Conservation (phyloP, 1,140 invertebrate genomes). For the Cydia fagiglandana region DNA sequence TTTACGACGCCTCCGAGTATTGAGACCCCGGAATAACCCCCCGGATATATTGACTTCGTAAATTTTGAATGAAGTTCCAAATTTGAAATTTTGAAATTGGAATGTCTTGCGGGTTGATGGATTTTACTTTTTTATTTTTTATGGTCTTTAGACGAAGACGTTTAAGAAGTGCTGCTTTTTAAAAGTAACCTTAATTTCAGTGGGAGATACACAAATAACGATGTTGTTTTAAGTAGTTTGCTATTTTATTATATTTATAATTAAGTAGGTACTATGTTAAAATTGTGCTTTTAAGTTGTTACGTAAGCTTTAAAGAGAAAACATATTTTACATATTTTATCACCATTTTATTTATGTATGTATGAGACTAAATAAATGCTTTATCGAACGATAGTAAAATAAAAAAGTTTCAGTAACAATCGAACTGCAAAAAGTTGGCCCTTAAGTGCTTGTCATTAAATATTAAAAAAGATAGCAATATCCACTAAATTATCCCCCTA, state of each 20-base stretch:
- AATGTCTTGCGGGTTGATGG: constrained; percentile 32
- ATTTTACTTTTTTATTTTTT: constrained; percentile 7
- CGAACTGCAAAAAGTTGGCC: background rate
- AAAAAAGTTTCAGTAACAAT: background rate
- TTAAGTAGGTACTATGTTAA: too few relatives aligned
- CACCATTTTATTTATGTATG: too few relatives aligned
- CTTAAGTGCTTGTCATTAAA: constrained; percentile 14
- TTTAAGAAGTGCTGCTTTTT: background rate
- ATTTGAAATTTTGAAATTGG: constrained; percentile 42
- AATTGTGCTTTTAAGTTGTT: too few relatives aligned
- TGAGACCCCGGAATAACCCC: constrained; percentile 59
- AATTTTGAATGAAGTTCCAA: constrained; percentile 52
- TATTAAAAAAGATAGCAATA: constrained; percentile 26
- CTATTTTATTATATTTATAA: too few relatives aligned
- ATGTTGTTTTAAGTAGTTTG: too few relatives aligned
- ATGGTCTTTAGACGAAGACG: background rate
- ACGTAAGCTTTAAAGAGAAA: too few relatives aligned
- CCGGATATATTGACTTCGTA: constrained; percentile 56
- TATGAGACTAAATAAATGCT: too few relatives aligned
- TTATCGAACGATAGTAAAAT: too few relatives aligned
- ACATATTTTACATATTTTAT: too few relatives aligned
- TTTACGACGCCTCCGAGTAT: constrained; percentile 76
- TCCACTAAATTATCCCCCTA: constrained; percentile 39
- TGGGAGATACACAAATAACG: too few relatives aligned
- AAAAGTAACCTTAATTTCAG: too few relatives aligned